A percentile compares a stretch with the other conserved stretches of the same genome.
Conservation (phyloP, 1,140 invertebrate genomes). For the Caenorhabditis elegans region WBcel235 BX284605.5:14524001-14524500, state of each 20-base stretch:
- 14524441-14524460: not conserved
- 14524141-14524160: too few species aligned
- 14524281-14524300: not conserved
- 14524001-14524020: constrained; percentile 57
- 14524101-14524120: constrained; percentile 52
- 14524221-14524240: too few species aligned
- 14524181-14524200: too few species aligned
- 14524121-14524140: not conserved
- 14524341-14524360: not conserved
- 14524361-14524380: not conserved
- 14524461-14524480: not conserved
- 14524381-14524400: not conserved
- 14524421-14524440: not conserved
- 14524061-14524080: constrained; percentile 57
- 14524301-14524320: not conserved
- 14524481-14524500: not conserved
- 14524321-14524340: not conserved
- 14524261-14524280: not conserved
- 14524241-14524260: not conserved
- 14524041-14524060: constrained; percentile 54
- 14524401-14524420: not conserved
- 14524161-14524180: too few species aligned
- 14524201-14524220: too few species aligned
- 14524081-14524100: constrained; percentile 52
- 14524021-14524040: constrained; percentile 53